Evolutionary conservation across 2,113 vertebrate species (phyloP), one percentile per base, ranked within the genome.

Genomic region (Ictidomys tridecemlineatus): DNA sequence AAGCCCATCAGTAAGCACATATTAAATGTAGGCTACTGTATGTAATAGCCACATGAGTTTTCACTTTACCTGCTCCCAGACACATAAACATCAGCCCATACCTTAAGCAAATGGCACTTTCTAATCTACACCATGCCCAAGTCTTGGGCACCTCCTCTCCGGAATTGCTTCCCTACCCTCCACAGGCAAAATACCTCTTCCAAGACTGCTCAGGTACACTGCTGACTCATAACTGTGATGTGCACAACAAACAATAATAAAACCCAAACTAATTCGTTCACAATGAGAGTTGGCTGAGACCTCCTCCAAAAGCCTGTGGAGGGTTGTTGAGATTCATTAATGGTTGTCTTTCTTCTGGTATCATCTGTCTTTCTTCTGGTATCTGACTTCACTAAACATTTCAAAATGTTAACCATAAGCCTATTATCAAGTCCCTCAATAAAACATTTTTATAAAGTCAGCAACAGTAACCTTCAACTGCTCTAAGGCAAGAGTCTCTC

Each of bases 341-440:
- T 72, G 73, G 77, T 42, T 88, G 76, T 95, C 80, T 93, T 85
- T 89, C 74, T 85, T 73, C 91, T 88, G 51, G 48, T 51, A 51
- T 51, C 48, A 51, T 51, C 48, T 88, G 76, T 95, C 80, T 93
- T 85, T 89, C 74, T 85, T 73, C 91, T 88, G 42, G 48, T 51
- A 51, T 51, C 48, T 85, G 73, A 94, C 94, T 56, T 92, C n/a
- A 80, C 63, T 73, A 51, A 88, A 53, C 12, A 37, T 53, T 96
- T 96, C 86, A 89, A 96, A 97, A 90, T 85, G 72, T 88, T 77
- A 84, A 70, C 85, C 51, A 80, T 45, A 65, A 95, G 80, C 84
- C 95, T 80, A 72, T 76, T 85, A 84, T n/a, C 67, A 90, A 90
- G 94, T 70, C 85, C 85, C 89, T 96, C 95, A 92, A 91, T 80